Conservation (phyloP, 2,113 vertebrate species). For the Pteronura brasiliensis region DNA sequence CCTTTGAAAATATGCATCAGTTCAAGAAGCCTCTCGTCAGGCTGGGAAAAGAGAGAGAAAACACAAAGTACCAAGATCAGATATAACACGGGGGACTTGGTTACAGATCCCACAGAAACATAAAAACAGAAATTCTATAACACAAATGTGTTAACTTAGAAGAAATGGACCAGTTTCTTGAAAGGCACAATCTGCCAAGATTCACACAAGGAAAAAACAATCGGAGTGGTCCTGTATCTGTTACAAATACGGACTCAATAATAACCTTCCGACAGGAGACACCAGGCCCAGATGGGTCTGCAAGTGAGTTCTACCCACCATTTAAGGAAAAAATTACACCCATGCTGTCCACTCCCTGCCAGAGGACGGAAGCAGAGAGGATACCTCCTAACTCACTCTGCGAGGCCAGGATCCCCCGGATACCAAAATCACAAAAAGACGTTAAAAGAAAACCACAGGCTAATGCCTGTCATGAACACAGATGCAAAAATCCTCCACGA, state of each 20-base stretch:
- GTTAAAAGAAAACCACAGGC: background rate
- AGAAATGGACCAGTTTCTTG: background rate
- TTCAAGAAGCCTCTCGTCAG: background rate
- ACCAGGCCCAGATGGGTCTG: background rate
- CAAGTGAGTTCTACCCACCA: background rate
- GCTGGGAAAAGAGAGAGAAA: background rate
- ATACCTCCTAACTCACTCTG: background rate
- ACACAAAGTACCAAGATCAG: background rate
- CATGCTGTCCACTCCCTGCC: background rate
- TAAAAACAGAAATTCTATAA: background rate
- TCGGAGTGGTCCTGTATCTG: background rate
- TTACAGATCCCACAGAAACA: background rate
- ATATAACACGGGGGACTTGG: background rate
- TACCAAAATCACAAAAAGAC: background rate
- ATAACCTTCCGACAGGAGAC: background rate
- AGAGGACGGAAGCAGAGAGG: background rate
- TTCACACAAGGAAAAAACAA: background rate
- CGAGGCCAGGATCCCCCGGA: background rate
- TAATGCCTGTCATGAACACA: background rate
- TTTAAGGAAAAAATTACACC: background rate
- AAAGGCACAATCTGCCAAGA: background rate
- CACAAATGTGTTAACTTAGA: background rate
- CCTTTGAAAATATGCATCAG: background rate
- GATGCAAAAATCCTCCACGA: background rate
- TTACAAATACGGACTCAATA: background rate